A percentile compares a stretch with the other conserved stretches of the same genome.
Evolutionary conservation across 2,888 invertebrate genomes (phyloP).

Genomic region (Salpingus planirostris): DNA sequence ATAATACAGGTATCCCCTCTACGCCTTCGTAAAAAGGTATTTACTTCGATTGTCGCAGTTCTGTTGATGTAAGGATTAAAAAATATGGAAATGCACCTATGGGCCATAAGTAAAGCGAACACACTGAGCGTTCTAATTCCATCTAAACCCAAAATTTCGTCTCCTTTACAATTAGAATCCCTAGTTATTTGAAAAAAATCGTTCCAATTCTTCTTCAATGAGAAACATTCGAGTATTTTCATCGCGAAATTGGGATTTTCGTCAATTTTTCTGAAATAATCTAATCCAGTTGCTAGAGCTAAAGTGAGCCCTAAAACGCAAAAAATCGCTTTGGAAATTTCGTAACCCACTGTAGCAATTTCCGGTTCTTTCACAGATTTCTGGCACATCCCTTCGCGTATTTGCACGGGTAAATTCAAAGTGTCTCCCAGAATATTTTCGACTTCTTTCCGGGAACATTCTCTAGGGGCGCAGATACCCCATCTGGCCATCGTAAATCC

Average conservation of each 20-base stretch:
- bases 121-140: slow-evolving; percentile 49
- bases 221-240: too few relatives aligned
- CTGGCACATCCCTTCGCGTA: slow-evolving; percentile 28
- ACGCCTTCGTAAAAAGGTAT: too few relatives aligned
- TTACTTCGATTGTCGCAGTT: slow-evolving; percentile 47
- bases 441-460: slow-evolving; percentile 47
- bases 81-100: slow-evolving; percentile 52
- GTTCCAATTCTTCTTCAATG: slow-evolving; percentile 44
- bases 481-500: slow-evolving; percentile 49
- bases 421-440: slow-evolving; percentile 38
- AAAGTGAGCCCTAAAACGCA: too few relatives aligned
- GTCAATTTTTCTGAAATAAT: too few relatives aligned
- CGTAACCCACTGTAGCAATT: too few relatives aligned
- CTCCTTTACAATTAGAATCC: too few relatives aligned
- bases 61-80: slow-evolving; percentile 52
- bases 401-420: slow-evolving; percentile 33
- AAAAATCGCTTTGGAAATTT: too few relatives aligned
- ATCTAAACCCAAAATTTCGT: slow-evolving; percentile 45
- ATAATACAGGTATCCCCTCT: too few relatives aligned
- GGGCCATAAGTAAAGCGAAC: slow-evolving; percentile 46
- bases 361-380: too few relatives aligned
- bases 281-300: too few relatives aligned
- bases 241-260: too few relatives aligned
- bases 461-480: slow-evolving; percentile 52
- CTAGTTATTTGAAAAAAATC: slow-evolving; percentile 39